Evolutionary conservation across 2,888 invertebrate species (phyloP).

Genomic region (Fragum fragum): DNA sequence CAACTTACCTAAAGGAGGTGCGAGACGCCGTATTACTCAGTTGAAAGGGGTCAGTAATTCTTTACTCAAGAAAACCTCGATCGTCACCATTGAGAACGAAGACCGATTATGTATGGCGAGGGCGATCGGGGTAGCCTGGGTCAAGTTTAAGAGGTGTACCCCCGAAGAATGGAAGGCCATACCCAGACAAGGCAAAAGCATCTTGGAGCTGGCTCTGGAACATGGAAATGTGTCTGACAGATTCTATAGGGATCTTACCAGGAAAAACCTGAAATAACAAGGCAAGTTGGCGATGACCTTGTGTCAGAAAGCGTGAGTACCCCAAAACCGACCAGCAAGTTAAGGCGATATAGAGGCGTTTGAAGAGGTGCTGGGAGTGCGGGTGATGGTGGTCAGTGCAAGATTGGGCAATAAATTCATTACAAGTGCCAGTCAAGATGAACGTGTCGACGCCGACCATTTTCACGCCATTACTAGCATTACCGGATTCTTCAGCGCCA

Average conservation of each 20-base stretch:
- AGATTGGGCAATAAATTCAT: slow-evolving; percentile 41
- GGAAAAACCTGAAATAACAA: too few relatives aligned
- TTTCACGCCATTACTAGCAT: slow-evolving; percentile 43
- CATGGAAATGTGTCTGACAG: slow-evolving; percentile 29
- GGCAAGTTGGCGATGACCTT: too few relatives aligned
- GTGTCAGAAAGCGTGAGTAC: slow-evolving; percentile 27
- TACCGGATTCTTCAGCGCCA: slow-evolving; percentile 49
- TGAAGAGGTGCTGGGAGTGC: slow-evolving; percentile 34
- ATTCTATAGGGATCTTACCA: too few relatives aligned
- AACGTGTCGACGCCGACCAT: slow-evolving; percentile 45
- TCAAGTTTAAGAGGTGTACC: slow-evolving; percentile 40
- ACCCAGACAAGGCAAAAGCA: slow-evolving; percentile 7
- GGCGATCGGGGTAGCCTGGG: slow-evolving; percentile 40
- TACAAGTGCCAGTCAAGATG: slow-evolving; percentile 15
- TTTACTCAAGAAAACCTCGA: slow-evolving; percentile 18
- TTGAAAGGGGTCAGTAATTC: slow-evolving; percentile 25
- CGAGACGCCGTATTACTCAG: slow-evolving; percentile 37
- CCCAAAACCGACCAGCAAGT: slow-evolving; percentile 32
- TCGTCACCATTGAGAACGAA: slow-evolving; percentile 49
- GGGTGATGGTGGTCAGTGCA: slow-evolving; percentile 49
- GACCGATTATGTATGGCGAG: slow-evolving; percentile 47
- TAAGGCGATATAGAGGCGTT: slow-evolving; percentile 33
- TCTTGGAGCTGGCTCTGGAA: slow-evolving; percentile 35
- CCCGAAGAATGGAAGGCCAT: slow-evolving; percentile 4
- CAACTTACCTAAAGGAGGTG: slow-evolving; percentile 51